A percentile compares a stretch with the other conserved stretches of the same genome.
These are phyloP conservation scores for Ophioderma brevispina DNA, from an alignment of 35 echinoderm and acorn worm genomes.

Conservation along the genomic window DNA sequence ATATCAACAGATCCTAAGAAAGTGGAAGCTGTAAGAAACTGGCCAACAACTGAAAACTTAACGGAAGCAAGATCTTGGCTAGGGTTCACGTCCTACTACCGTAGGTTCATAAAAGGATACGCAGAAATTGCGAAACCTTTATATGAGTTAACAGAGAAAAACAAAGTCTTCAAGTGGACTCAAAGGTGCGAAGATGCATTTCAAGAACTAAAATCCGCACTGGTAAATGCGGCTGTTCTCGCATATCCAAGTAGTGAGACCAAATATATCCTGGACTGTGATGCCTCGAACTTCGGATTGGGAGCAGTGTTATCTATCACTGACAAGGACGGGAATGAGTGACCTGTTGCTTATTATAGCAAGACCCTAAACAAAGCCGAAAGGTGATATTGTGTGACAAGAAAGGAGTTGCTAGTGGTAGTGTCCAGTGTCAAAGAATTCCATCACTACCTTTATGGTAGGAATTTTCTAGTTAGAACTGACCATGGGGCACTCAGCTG, in stretches of 20 bases:
- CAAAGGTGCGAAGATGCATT: slow-evolving; percentile 43
- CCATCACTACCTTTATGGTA: slow-evolving; percentile 63
- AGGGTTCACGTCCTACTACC: slow-evolving; percentile 49
- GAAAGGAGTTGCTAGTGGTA: slow-evolving; percentile 37
- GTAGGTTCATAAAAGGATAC: slow-evolving; percentile 63
- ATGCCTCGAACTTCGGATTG: neutral
- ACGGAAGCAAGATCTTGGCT: slow-evolving; percentile 51
- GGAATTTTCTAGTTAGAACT: slow-evolving; percentile 32
- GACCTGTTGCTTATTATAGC: slow-evolving; percentile 29
- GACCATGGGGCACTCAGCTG: slow-evolving; percentile 34
- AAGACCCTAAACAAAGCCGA: slow-evolving; percentile 32
- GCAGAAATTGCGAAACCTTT: slow-evolving; percentile 16
- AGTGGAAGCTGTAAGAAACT: slow-evolving; percentile 26
- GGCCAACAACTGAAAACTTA: slow-evolving; percentile 33
- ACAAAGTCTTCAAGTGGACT: slow-evolving; percentile 57
- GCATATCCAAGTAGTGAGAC: neutral
- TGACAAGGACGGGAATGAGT: neutral
- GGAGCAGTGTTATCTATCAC: neutral
- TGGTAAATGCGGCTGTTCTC: neutral
- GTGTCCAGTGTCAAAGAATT: slow-evolving; percentile 29
- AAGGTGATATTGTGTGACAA: slow-evolving; percentile 57
- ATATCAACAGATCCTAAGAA: slow-evolving; percentile 58
- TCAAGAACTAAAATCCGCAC: slow-evolving; percentile 18
- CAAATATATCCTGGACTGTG: neutral
- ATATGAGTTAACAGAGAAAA: neutral